These are phyloP conservation scores for Mobula hypostoma DNA, from an alignment of 2,113 vertebrate species.

Conservation along the genomic window DNA sequence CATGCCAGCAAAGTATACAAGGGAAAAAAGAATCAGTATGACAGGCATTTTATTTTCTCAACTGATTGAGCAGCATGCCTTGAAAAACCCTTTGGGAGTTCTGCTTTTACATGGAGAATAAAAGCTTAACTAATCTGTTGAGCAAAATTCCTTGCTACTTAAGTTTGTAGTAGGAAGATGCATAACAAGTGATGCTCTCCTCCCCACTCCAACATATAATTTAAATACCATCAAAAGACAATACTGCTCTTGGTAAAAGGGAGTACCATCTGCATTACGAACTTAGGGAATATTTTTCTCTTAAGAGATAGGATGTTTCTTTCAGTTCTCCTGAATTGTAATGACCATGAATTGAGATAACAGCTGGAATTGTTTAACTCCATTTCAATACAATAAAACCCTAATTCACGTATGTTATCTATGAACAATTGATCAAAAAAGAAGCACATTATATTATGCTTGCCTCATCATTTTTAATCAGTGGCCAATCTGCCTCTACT, in stretches of 20 bases:
- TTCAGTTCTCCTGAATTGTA: background rate
- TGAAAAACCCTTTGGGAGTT: background rate
- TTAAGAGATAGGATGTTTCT: background rate
- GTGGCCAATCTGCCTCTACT: background rate
- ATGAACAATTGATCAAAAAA: background rate
- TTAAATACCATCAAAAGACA: background rate
- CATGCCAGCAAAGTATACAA: background rate
- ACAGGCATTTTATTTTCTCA: background rate
- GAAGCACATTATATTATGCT: background rate
- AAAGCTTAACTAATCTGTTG: background rate
- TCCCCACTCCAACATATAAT: background rate
- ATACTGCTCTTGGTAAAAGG: background rate
- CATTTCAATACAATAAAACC: background rate
- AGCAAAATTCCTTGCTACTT: background rate
- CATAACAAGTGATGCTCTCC: background rate
- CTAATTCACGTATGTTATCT: background rate
- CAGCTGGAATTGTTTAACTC: background rate
- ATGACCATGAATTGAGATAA: background rate
- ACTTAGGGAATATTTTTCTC: background rate
- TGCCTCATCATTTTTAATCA: background rate
- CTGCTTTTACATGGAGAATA: background rate
- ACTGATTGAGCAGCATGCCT: background rate
- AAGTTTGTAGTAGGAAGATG: background rate
- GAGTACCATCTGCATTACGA: background rate
- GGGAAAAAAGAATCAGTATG: background rate